phyloP scores from a whole-genome alignment of 2,797 vertebrate genomes.

The Varecia variegata region DNA sequence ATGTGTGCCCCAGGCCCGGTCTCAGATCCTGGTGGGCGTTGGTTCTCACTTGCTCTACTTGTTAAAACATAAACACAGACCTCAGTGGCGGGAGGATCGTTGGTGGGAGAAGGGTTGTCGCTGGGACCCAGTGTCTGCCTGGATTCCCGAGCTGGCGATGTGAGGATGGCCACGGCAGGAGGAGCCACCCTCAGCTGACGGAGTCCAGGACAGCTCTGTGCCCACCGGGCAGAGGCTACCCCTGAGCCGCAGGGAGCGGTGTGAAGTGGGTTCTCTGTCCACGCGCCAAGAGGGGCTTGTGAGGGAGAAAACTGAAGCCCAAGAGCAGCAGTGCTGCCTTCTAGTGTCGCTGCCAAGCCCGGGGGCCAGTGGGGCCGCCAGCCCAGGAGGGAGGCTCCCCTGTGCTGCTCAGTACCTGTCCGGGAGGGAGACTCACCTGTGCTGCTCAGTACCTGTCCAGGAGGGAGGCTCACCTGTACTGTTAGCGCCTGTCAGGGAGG shows the following conservation, averaged over 20 bases:
- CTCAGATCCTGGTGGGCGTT: neutral
- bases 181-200: fast-evolving
- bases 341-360: fast-evolving
- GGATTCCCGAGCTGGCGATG: neutral
- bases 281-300: fast-evolving
- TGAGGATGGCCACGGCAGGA: fast-evolving
- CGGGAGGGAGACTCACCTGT: too few species aligned
- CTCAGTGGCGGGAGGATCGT: neutral
- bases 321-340: fast-evolving
- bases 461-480: too few species aligned
- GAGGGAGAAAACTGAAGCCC: neutral
- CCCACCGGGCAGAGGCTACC: fast-evolving
- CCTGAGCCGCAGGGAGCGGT: fast-evolving
- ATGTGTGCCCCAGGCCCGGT: fast-evolving
- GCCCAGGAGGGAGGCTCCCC: too few species aligned
- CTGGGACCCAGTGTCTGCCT: fast-evolving
- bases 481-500: fast-evolving
- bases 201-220: fast-evolving
- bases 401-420: neutral
- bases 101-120: neutral
- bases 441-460: neutral
- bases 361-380: too few species aligned
- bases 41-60: fast-evolving
- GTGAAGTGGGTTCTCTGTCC: neutral
- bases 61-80: fast-evolving